Base-by-base conservation (phyloP, 2,888 invertebrate species). In the Sphecodes monilicornis region DNA sequence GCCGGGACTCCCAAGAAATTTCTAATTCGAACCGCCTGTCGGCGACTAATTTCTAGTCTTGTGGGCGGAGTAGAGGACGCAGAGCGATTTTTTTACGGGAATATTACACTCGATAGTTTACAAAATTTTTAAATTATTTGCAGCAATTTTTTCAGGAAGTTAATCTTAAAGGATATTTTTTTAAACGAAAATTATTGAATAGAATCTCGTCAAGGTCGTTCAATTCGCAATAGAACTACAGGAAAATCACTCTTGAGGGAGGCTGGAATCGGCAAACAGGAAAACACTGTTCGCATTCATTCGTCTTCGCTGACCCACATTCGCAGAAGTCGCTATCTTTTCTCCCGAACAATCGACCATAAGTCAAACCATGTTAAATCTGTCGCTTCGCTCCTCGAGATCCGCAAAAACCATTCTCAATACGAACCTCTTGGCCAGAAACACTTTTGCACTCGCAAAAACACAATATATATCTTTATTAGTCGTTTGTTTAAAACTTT, bases 221-320 rank as follows among this genome's bases (percentile, higher is more conserved):
- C n/a, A 83, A 82, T 76, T 76, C 64, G 72, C 83, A 32, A 50
- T 60, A 60, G 46, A 64, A n/a, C 29, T 8, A 36, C 13, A 8
- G 5, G 43, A 32, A 43, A 70, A 80, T n/a, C 39, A 43, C 43
- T 75, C 70, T 26, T 74, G 50, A 77, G 71, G 57, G 66, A 32
- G 57, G 70, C 60, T 46, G 66, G 74, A 41, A 70, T 79, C 82
- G 76, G 88, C 83, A 85, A 88, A 84, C 76, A 88, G 85, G 84
- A 88, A 92, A 89, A 92, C 92, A 93, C 91, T 92, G 90, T 86
- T 82, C 87, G 78, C 93, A 93, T 93, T 93, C 92, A 92, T 92
- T 88, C 82, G 86, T 85, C 80, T 86, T 85, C 80, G 76, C 79
- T 91, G 92, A 93, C 90, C 90, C 91, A 92, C 85, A 90, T 93